Percentiles rank a stretch among this genome's conserved stretches.
These are phyloP conservation scores for Perithous albicinctus DNA, from an alignment of 2,888 invertebrate species.

Conservation along the genomic window DNA sequence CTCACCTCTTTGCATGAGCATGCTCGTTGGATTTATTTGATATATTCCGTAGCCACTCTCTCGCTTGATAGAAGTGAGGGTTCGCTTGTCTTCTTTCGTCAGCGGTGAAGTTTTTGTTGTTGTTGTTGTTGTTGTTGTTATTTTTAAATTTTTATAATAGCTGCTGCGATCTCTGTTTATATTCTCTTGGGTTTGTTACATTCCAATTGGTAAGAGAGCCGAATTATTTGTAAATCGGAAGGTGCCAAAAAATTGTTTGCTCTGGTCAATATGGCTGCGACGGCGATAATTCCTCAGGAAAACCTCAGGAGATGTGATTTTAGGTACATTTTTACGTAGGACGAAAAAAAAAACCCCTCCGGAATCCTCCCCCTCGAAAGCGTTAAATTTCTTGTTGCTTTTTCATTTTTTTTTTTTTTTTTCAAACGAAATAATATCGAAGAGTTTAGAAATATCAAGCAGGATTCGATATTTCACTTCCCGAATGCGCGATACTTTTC, in stretches of 20 bases:
- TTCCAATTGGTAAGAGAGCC: constrained; percentile 61
- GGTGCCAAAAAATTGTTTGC: constrained; percentile 60
- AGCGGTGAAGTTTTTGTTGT: constrained; percentile 63
- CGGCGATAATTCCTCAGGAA: constrained; percentile 40
- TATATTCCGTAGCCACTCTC: constrained; percentile 56
- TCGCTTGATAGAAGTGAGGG: constrained; percentile 64
- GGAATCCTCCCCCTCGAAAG: neutral
- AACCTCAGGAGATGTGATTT: constrained; percentile 84
- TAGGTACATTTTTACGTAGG: constrained; percentile 46
- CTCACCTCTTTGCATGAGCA: constrained; percentile 67
- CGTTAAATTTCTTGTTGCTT: no score
- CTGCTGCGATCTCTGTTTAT: constrained; percentile 53
- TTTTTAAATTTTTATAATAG: no score
- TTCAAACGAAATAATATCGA: constrained; percentile 21
- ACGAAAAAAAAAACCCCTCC: no score
- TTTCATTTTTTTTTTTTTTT: no score
- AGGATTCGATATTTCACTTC: constrained; percentile 55
- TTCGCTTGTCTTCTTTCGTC: constrained; percentile 70
- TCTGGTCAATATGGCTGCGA: constrained; percentile 58
- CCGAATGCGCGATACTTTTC: constrained; percentile 32
- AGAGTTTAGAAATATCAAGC: constrained; percentile 51
- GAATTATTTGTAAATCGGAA: constrained; percentile 51
- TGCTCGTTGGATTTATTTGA: constrained; percentile 61
- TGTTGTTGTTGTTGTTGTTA: no score
- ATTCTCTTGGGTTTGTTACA: constrained; percentile 62